These are phyloP conservation scores for Melanotaenia parkinsoni DNA, from an alignment of 2,797 vertebrate genomes.

Conservation along the genomic window DNA sequence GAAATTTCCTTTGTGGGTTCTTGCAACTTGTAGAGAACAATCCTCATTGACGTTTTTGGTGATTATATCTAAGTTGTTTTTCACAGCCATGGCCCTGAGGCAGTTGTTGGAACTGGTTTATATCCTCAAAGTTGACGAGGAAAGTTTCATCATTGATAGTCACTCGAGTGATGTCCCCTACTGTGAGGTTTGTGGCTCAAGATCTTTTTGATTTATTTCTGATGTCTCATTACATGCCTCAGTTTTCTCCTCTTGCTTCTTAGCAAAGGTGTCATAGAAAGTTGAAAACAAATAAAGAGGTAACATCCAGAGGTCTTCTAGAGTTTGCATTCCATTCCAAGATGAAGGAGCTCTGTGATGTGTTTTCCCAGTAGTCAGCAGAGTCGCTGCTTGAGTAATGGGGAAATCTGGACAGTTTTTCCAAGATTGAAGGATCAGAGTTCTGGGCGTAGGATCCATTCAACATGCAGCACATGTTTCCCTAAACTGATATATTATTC, in stretches of 20 bases:
- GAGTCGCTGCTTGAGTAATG: slow-evolving; percentile 26
- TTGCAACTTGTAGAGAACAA: slow-evolving; percentile 75
- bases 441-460: slow-evolving; percentile 63
- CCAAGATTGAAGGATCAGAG: slow-evolving; percentile 75
- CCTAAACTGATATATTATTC: slow-evolving; percentile 69
- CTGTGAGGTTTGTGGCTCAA: slow-evolving; percentile 20
- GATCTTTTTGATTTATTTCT: slow-evolving; percentile 36
- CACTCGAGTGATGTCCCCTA: slow-evolving; percentile 58
- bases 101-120: slow-evolving; percentile 75
- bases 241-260: slow-evolving; percentile 21
- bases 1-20: slow-evolving; percentile 28
- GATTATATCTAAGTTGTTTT: slow-evolving; percentile 72
- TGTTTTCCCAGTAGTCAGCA: slow-evolving; percentile 60
- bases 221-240: slow-evolving; percentile 23
- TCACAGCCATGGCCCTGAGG: slow-evolving; percentile 61
- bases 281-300: slow-evolving; percentile 66
- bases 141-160: no score
- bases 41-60: slow-evolving; percentile 56
- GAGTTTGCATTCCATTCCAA: slow-evolving; percentile 65
- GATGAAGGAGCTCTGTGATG: slow-evolving; percentile 58
- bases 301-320: slow-evolving; percentile 65
- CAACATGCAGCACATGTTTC: slow-evolving; percentile 80
- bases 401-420: slow-evolving; percentile 67
- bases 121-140: slow-evolving; percentile 54
- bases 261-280: slow-evolving; percentile 69